phyloP scores from a whole-genome alignment of 2,797 vertebrate species.

The Poecilia picta region DNA sequence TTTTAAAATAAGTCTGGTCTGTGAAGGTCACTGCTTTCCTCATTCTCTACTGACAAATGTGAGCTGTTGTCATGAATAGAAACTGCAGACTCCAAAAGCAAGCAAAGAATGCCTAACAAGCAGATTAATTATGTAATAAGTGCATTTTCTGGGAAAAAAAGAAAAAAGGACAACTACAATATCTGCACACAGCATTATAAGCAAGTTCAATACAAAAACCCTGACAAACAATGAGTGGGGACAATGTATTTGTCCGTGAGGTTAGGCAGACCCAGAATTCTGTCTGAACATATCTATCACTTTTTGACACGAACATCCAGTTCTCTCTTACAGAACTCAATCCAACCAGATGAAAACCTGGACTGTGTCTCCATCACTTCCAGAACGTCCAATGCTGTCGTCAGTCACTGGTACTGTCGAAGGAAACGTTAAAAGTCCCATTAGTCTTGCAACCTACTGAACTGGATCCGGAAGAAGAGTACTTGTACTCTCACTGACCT shows the following conservation, averaged over 20 bases:
- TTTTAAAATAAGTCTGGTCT: slow-evolving; percentile 53
- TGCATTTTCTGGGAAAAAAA: slow-evolving; percentile 15
- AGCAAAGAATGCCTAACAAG: slow-evolving; percentile 3
- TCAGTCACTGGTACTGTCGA: slow-evolving; percentile 39
- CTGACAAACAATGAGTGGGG: slow-evolving; percentile 8
- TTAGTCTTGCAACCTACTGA: slow-evolving; percentile 29
- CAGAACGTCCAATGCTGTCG: slow-evolving; percentile 18
- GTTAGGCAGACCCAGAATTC: slow-evolving; percentile 13
- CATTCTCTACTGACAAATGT: slow-evolving; percentile 16
- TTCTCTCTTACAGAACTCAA: slow-evolving; percentile 6
- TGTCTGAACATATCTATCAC: slow-evolving; percentile 12
- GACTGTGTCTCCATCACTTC: slow-evolving; percentile 47
- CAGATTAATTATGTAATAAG: slow-evolving; percentile 19
- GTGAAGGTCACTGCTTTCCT: slow-evolving; percentile 51
- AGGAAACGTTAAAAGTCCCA: slow-evolving; percentile 40
- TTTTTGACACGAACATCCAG: slow-evolving; percentile 16
- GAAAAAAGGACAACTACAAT: background rate
- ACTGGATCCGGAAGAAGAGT: slow-evolving; percentile 31
- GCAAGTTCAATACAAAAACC: slow-evolving; percentile 13
- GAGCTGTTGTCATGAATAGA: slow-evolving; percentile 45
- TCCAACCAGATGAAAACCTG: slow-evolving; percentile 43
- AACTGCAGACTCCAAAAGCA: slow-evolving; percentile 34
- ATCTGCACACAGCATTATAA: background rate
- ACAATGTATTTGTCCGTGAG: slow-evolving; percentile 1
- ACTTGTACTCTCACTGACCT: slow-evolving; percentile 38